phyloP scores from a whole-genome alignment of 2,113 vertebrate species.

The Ictalurus furcatus region DNA sequence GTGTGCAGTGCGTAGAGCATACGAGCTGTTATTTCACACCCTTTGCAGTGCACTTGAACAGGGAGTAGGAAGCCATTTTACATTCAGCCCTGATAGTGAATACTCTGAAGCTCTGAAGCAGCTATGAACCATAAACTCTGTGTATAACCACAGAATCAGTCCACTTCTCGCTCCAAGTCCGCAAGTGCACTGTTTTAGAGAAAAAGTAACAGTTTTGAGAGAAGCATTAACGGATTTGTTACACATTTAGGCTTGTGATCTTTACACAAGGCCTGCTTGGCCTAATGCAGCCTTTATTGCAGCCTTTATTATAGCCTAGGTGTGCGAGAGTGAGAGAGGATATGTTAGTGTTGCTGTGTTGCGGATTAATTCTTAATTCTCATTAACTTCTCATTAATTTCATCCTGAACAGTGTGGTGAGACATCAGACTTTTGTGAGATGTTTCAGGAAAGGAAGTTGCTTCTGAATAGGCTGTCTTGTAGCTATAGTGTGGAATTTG shows the following conservation, averaged over 20 bases:
- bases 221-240: not conserved
- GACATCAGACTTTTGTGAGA: not conserved
- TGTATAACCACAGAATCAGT: not conserved
- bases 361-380: not conserved
- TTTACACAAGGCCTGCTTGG: not conserved
- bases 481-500: slow-evolving; percentile 46
- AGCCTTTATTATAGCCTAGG: not conserved
- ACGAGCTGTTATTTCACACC: not conserved
- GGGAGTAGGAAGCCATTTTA: not conserved
- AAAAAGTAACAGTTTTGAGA: not conserved
- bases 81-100: not conserved
- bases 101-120: too few relatives aligned
- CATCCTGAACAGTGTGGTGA: too few relatives aligned
- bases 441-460: not conserved
- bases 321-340: not conserved
- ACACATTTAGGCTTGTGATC: not conserved
- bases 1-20: not conserved
- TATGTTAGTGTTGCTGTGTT: not conserved
- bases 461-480: not conserved
- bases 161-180: not conserved
- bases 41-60: slow-evolving; percentile 1
- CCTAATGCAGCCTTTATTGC: not conserved
- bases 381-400: not conserved
- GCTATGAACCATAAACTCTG: not conserved
- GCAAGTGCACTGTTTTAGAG: not conserved